Percentiles rank a stretch among this genome's conserved stretches.
These are phyloP conservation scores for Tadarida brasiliensis DNA, from an alignment of 2,797 vertebrate genomes.

Conservation along the genomic window DNA sequence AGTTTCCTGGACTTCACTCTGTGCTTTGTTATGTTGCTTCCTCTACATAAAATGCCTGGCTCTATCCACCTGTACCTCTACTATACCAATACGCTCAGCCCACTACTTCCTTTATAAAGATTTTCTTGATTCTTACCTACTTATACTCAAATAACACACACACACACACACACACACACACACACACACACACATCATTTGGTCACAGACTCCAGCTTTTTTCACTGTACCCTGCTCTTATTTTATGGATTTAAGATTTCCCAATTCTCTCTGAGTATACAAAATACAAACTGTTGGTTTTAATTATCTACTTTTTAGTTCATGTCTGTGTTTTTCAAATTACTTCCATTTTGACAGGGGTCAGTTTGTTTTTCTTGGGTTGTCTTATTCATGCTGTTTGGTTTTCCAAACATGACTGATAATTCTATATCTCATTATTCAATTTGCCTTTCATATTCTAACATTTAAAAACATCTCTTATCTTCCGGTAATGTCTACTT, in stretches of 20 bases:
- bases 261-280: not conserved
- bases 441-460: constrained; percentile 9
- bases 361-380: constrained; percentile 3
- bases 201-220: not conserved
- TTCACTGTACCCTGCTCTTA: not conserved
- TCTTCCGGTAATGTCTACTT: not conserved
- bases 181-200: not conserved
- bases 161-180: too few relatives aligned
- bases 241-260: constrained; percentile 38
- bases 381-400: not conserved
- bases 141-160: not conserved
- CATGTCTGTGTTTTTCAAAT: constrained; percentile 24
- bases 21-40: not conserved
- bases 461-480: not conserved
- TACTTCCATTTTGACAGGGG: not conserved
- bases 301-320: constrained; percentile 33
- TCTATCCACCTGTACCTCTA: not conserved
- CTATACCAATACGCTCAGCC: not conserved
- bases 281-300: constrained; percentile 13
- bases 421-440: not conserved
- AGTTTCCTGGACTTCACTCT: not conserved
- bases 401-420: not conserved
- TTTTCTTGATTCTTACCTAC: not conserved
- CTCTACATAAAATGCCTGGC: not conserved
- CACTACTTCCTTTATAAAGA: not conserved